Evolutionary conservation across 2,113 vertebrate species (phyloP).

Genomic region (Eptesicus fuscus): DNA sequence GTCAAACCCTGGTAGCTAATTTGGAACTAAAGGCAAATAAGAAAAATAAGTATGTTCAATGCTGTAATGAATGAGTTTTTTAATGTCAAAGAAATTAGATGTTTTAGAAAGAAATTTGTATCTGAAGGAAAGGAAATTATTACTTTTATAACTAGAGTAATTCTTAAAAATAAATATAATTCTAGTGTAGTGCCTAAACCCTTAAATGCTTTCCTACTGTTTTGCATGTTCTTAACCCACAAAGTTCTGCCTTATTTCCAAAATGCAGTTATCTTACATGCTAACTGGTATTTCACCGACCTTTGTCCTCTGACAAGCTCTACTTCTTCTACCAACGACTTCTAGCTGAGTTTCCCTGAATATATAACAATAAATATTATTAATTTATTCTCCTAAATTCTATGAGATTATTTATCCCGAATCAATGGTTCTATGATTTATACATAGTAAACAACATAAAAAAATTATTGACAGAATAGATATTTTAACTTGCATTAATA

Average conservation of each 20-base stretch:
- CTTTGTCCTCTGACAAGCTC: neutral
- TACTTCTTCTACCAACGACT: neutral
- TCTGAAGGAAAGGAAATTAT: neutral
- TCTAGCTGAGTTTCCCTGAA: neutral
- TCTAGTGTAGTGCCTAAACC: fast-evolving
- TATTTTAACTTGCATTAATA: neutral
- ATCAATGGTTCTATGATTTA: neutral
- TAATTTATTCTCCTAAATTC: neutral
- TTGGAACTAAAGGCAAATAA: neutral
- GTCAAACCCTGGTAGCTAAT: neutral
- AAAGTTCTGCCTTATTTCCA: neutral
- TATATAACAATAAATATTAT: neutral
- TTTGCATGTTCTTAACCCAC: neutral
- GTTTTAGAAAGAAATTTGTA: neutral
- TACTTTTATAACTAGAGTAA: neutral
- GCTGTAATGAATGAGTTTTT: neutral
- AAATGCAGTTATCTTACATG: neutral
- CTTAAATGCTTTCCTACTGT: neutral
- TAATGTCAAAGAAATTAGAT: neutral
- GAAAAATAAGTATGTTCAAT: neutral
- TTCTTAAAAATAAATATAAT: neutral
- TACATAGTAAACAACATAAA: neutral
- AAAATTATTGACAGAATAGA: neutral
- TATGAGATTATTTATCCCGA: neutral
- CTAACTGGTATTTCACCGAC: neutral